phyloP scores from a whole-genome alignment of 2,888 invertebrate genomes.

The Platynereis dumerilii region DNA sequence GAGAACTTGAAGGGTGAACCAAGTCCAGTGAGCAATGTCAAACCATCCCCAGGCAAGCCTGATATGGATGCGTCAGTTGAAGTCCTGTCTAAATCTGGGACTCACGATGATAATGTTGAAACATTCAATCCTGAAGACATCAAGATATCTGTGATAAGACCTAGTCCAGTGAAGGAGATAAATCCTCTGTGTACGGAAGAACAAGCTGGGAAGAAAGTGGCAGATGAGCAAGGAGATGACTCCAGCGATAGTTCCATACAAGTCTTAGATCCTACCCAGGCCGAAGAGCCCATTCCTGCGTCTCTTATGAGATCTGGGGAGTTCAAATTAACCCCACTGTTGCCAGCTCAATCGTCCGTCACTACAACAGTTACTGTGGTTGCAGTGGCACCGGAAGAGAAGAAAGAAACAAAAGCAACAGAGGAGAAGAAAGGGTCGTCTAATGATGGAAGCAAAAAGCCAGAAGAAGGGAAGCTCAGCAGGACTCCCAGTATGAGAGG shows the following conservation, averaged over 20 bases:
- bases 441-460: background rate
- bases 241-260: slow-evolving; percentile 23
- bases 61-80: background rate
- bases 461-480: too few species aligned
- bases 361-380: too few species aligned
- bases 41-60: background rate
- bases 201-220: background rate
- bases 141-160: slow-evolving; percentile 36
- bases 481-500: too few species aligned
- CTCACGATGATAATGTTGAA: background rate
- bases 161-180: slow-evolving; percentile 36
- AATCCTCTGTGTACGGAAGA: background rate
- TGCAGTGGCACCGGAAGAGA: too few species aligned
- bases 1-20: slow-evolving; percentile 18
- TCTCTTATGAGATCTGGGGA: too few species aligned
- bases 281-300: background rate
- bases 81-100: background rate
- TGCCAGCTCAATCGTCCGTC: too few species aligned
- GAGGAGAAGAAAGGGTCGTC: background rate
- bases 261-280: slow-evolving; percentile 2
- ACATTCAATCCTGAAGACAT: slow-evolving; percentile 28
- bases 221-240: background rate
- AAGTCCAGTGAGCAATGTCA: slow-evolving; percentile 1
- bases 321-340: too few species aligned
- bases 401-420: background rate